A percentile compares a stretch with the other conserved stretches of the same genome.
phyloP scores from a whole-genome alignment of 2,797 vertebrate species.

The Microhierax caerulescens region DNA sequence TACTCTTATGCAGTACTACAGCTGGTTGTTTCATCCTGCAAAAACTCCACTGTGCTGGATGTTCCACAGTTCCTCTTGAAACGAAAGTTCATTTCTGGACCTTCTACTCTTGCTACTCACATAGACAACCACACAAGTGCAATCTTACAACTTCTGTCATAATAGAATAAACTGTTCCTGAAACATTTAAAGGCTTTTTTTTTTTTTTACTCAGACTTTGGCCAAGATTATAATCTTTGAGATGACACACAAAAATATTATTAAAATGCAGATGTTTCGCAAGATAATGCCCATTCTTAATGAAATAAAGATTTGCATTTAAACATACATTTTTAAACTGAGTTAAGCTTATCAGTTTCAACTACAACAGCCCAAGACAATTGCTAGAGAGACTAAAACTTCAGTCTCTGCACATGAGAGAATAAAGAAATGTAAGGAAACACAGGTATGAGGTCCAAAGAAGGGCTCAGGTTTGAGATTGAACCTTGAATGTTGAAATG shows the following conservation, averaged over 20 bases:
- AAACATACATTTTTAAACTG: neutral
- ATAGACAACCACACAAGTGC: neutral
- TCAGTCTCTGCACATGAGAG: neutral
- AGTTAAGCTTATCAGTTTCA: neutral
- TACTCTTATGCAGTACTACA: neutral
- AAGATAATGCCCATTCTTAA: neutral
- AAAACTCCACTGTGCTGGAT: neutral
- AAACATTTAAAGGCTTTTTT: neutral
- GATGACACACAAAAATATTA: neutral
- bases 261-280: neutral
- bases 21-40: neutral
- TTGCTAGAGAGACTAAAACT: neutral
- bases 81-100: neutral
- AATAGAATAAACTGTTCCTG: neutral
- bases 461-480: neutral
- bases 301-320: neutral
- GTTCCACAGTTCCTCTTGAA: neutral
- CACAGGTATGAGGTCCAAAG: neutral
- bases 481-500: neutral
- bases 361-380: neutral
- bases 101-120: accelerated
- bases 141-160: neutral
- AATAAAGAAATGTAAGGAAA: neutral
- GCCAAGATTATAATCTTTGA: neutral
- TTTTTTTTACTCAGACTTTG: neutral